Base-by-base conservation (phyloP, 92 coral and sea anemone genomes). In the Zoanthus sansibaricus region DNA sequence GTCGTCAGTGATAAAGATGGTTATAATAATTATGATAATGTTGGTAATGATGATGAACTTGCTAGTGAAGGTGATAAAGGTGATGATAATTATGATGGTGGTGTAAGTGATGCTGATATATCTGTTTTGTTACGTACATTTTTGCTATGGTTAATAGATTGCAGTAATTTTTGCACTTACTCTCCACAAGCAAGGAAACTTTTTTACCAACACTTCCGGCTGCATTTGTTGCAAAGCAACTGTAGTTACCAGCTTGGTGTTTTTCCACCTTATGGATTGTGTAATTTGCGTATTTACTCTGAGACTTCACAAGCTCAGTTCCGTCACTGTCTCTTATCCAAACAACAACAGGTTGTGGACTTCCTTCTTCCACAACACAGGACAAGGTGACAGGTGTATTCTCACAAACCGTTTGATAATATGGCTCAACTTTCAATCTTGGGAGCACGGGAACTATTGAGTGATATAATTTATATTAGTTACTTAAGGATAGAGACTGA, bases 341-440 rank as follows among this genome's bases (percentile, higher is more conserved):
- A 9, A 73, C 13, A 8, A 51, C 79, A 75, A 18, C 37, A 21
- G 79, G 79, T 8, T 15, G 31, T n/a, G 79, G 79, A 48, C 0
- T 75, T n/a, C 79, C 77, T 73, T 46, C 79, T 75, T 75, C 79
- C 20, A 51, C 79, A 49, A 47, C 62, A 49, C 79, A 75, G 7
- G 64, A 47, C 61, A 75, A 48, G 42, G 49, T 20, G 1, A 75
- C 64, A 47, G 59, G 61, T 0, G 20, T 20, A 15, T 51, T 51
- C 9, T 48, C 79, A 51, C 79, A 75, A 15, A 51, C 79, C 9
- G 37, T 75, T 75, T 49, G 79, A 6, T 7, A 6, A 1, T 48
- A 14, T 6, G 61, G 42, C 13, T 42, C 17, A 9, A 47, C 47
- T 56, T 49, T 49, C 17, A 75, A 18, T 48, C 59, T 75, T 49